phyloP scores from a whole-genome alignment of 1,140 invertebrate species.

The Matsumurasca onukii region DNA sequence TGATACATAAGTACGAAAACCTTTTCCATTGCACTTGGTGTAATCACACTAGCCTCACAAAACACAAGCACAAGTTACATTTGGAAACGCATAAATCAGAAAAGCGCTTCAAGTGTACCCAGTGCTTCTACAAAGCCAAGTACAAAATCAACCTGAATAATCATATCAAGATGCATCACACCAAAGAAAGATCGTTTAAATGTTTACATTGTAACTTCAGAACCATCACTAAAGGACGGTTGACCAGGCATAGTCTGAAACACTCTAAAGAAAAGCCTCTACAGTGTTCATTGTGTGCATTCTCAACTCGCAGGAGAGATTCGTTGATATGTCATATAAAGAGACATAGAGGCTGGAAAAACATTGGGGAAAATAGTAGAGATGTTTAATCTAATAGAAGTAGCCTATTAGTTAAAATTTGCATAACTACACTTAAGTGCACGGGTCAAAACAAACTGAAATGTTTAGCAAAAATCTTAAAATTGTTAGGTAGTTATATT shows the following conservation, averaged over 20 bases:
- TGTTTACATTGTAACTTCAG: slow-evolving; percentile 9
- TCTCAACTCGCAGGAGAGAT: background rate
- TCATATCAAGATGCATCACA: slow-evolving; percentile 19
- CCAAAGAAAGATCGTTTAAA: slow-evolving; percentile 12
- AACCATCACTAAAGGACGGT: slow-evolving; percentile 1
- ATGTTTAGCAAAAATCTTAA: no score
- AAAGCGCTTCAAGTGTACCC: slow-evolving; percentile 6
- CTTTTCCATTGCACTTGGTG: background rate
- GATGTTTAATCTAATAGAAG: no score
- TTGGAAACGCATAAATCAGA: slow-evolving; percentile 1
- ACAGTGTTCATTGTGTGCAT: slow-evolving; percentile 4
- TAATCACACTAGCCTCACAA: slow-evolving; percentile 3
- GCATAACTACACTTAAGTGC: no score
- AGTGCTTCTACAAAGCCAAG: background rate
- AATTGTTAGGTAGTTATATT: no score
- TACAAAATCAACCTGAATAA: slow-evolving; percentile 5
- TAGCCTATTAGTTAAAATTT: no score
- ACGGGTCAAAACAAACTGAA: no score
- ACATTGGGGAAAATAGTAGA: background rate
- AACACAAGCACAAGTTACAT: background rate
- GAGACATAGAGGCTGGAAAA: slow-evolving; percentile 19
- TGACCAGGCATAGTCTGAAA: background rate
- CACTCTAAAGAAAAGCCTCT: slow-evolving; percentile 1
- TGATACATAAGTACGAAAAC: slow-evolving; percentile 23
- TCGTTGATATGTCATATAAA: background rate